Conservation (phyloP, 2,113 vertebrate genomes). For the Cynopterus brachyotis region DNA sequence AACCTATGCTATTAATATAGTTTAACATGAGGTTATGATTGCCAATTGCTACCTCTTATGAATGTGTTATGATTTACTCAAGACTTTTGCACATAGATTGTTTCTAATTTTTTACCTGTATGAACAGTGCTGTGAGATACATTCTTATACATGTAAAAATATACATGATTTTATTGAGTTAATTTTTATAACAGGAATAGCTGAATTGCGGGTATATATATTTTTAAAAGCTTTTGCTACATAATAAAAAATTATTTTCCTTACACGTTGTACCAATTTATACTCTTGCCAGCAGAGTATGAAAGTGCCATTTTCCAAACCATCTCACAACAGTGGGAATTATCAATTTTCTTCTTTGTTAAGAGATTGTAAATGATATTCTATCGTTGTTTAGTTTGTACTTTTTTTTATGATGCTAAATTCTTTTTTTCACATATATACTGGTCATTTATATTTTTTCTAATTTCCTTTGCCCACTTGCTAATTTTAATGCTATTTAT, state of each 20-base stretch:
- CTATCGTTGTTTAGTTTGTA: background rate
- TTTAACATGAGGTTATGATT: background rate
- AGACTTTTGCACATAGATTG: background rate
- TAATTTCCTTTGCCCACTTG: background rate
- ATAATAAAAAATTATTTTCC: background rate
- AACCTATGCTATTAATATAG: background rate
- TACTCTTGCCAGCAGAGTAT: background rate
- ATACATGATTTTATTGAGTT: background rate
- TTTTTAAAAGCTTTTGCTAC: conserved; percentile 20
- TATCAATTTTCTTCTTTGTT: background rate
- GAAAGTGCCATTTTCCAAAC: background rate
- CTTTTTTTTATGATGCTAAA: background rate
- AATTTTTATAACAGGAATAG: conserved; percentile 39
- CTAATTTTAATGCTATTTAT: background rate
- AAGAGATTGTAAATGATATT: background rate
- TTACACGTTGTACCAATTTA: background rate
- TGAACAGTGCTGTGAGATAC: background rate
- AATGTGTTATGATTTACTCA: background rate
- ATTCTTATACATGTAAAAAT: background rate
- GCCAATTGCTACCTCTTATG: background rate
- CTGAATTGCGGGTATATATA: background rate
- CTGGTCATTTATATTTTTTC: background rate
- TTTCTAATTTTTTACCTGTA: background rate
- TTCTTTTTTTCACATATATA: background rate
- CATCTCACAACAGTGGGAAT: background rate